phyloP scores from a whole-genome alignment of 1,140 invertebrate genomes.

The Halyomorpha halys region DNA sequence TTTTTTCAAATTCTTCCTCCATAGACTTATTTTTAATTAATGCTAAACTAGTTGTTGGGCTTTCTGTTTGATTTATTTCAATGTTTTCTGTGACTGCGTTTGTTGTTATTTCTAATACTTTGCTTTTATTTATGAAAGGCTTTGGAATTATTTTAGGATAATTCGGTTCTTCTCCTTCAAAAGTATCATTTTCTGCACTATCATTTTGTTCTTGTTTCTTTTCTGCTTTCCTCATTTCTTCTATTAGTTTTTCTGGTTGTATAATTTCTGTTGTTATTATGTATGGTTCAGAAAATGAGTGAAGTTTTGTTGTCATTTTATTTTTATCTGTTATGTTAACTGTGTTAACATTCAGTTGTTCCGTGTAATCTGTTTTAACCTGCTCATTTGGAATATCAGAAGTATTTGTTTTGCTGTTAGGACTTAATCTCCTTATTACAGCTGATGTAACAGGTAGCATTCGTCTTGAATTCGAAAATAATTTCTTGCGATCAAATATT shows the following conservation, averaged over 20 bases:
- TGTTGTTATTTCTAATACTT: conserved; percentile 20
- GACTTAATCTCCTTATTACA: conserved; percentile 29
- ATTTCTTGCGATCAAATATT: conserved; percentile 27
- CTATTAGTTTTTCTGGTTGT: conserved; percentile 6
- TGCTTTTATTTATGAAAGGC: conserved; percentile 15
- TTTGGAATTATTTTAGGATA: conserved; percentile 23
- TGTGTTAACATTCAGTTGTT: not conserved
- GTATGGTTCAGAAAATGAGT: not conserved
- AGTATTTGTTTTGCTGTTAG: conserved; percentile 4
- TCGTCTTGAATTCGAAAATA: conserved; percentile 28
- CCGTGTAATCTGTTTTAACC: not conserved
- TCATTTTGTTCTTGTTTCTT: conserved; percentile 4
- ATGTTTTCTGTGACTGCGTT: conserved; percentile 2
- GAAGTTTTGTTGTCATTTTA: not conserved
- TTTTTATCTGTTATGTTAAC: not conserved
- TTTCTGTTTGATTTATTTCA: not conserved
- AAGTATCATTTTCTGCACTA: not conserved
- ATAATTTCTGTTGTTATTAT: not conserved
- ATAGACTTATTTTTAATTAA: conserved; percentile 11
- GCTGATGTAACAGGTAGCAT: conserved; percentile 31
- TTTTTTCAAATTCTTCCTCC: conserved; percentile 14
- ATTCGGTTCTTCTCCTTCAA: conserved; percentile 20
- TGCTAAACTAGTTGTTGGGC: not conserved
- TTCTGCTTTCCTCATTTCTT: not conserved
- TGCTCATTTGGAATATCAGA: not conserved